Conservation (phyloP, 1,140 invertebrate species). For the Neotoxoptera formosana region DNA sequence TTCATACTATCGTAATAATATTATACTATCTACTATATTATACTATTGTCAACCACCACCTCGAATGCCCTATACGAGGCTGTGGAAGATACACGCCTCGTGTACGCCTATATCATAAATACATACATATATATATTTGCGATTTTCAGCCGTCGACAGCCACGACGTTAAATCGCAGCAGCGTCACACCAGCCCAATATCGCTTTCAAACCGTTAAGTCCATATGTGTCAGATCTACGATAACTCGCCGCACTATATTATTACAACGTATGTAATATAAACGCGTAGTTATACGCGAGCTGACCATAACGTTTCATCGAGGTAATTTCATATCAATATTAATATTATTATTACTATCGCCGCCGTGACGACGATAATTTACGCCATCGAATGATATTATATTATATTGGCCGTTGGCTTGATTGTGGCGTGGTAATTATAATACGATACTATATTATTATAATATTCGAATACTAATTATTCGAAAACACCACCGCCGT, state of each 20-base stretch:
- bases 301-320: background rate
- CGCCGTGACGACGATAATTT: background rate
- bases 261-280: background rate
- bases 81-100: background rate
- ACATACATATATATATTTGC: too few species aligned
- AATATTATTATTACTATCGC: too few species aligned
- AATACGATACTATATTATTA: background rate
- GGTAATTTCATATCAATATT: background rate
- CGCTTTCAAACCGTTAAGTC: background rate
- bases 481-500: background rate
- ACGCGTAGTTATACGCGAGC: too few species aligned
- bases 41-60: background rate
- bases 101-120: too few species aligned
- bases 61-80: background rate
- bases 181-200: background rate
- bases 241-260: background rate
- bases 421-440: background rate
- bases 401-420: background rate
- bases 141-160: background rate
- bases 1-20: background rate
- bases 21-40: too few species aligned
- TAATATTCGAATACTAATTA: background rate
- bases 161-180: background rate
- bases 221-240: background rate
- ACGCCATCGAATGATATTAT: background rate